Conservation (phyloP, 2,797 vertebrate genomes). For the Eupleurogrammus muticus region DNA sequence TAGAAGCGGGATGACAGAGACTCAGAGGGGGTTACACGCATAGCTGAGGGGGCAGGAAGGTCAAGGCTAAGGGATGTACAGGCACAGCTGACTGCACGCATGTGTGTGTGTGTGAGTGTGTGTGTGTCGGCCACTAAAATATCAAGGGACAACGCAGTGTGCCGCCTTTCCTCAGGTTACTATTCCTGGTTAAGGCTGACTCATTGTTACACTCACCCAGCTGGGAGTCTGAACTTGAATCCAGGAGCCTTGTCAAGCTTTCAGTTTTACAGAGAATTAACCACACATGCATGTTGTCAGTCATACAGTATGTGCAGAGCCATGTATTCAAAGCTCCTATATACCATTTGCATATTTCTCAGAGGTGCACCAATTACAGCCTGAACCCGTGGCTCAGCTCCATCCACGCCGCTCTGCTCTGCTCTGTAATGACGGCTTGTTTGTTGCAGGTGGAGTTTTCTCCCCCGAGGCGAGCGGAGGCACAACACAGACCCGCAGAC, state of each 20-base stretch:
- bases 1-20: constrained; percentile 36
- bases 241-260: neutral
- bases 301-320: neutral
- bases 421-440: constrained; percentile 61
- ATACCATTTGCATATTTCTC: constrained; percentile 3
- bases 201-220: constrained; percentile 20
- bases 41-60: constrained; percentile 51
- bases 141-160: constrained; percentile 37
- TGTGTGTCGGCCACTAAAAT: constrained; percentile 42
- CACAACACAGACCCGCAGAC: constrained; percentile 7
- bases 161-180: constrained; percentile 39
- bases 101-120: constrained; percentile 34
- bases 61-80: constrained; percentile 61
- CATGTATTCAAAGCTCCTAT: constrained; percentile 6
- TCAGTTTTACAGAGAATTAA: neutral
- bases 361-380: constrained; percentile 44
- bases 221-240: constrained; percentile 22
- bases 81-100: constrained; percentile 61
- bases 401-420: constrained; percentile 32
- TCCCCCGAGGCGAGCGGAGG: constrained; percentile 2
- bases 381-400: constrained; percentile 5
- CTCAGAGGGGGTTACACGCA: constrained; percentile 47
- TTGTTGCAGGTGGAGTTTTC: constrained; percentile 43
- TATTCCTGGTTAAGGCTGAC: neutral
- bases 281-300: too few relatives aligned